Conservation (phyloP, 2,113 vertebrate genomes). For the Corvus moneduloides region DNA sequence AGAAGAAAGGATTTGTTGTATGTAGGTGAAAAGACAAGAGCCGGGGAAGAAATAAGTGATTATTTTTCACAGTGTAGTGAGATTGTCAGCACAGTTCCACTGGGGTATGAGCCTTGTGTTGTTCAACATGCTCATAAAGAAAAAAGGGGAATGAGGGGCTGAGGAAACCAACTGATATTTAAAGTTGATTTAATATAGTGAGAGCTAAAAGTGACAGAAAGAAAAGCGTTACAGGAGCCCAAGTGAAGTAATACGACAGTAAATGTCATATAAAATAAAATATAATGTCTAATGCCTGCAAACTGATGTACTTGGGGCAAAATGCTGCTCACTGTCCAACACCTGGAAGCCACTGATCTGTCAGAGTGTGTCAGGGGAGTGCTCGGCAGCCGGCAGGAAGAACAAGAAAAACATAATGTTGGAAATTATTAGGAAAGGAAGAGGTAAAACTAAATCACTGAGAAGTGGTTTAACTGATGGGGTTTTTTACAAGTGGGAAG, state of each 20-base stretch:
- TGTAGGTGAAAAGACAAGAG: neutral
- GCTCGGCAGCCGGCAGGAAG: neutral
- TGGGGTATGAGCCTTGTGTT: neutral
- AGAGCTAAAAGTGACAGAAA: neutral
- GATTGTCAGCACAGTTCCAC: neutral
- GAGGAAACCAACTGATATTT: neutral
- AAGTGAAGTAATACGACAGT: neutral
- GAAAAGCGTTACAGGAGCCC: neutral
- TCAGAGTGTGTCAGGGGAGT: neutral
- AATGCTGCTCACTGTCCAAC: neutral
- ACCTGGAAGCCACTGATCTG: neutral
- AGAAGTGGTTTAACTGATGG: neutral
- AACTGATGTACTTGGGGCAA: neutral
- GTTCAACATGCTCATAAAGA: neutral
- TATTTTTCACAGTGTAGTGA: neutral
- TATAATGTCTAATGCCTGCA: neutral
- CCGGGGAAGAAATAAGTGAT: neutral
- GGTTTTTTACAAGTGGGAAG: neutral
- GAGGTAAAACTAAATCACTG: neutral
- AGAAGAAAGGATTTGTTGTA: neutral
- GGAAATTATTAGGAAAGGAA: neutral
- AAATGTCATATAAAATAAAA: neutral
- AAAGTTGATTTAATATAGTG: neutral
- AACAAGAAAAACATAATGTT: rapidly evolving
- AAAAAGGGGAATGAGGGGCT: neutral